Evolutionary conservation across 1,140 invertebrate genomes (phyloP), one percentile per base, ranked within the genome.

Genomic region (Brachionus calyciflorus): DNA sequence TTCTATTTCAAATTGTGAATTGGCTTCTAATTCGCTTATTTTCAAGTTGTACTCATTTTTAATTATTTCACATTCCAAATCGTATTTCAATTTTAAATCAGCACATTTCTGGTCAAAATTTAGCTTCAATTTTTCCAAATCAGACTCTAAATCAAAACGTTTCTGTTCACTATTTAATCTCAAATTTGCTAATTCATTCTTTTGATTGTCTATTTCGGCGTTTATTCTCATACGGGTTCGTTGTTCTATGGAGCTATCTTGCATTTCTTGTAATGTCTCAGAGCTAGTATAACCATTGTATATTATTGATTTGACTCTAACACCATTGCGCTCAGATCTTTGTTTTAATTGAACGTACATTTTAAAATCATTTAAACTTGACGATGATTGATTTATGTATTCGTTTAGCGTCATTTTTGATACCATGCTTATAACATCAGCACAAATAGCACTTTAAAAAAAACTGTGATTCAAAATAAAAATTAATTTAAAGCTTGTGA

Each of bases 381-480:
- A 77, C 6, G 77, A 51, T 0, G 82, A 81, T 30, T 79, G 55
- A 19, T 78, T 78, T 17, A 84, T 53, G 78, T 83, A 84, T 57
- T 81, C 76, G 10, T 80, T 78, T 79, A 81, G 83, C 37, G 81
- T 83, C n/a, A 49, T 17, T 79, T 81, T 83, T 30, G 82, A 81
- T 77, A 80, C 80, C 80, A 82, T 82, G 3, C 81, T 78, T 48
- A 84, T 83, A 1, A 83, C 79, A 81, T 84, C 83, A 33, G 83
- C 80, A 81, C 83, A 84, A 24, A 84, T 79, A 26, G 81, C 83
- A 81, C 82, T 84, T 80, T 63, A 81, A 69, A 69, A 48, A 70
- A 77, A 57, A 44, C 21, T 6, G 77, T 14, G 77, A 26, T 70
- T 55, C 7, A 63, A 69, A 21, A 46, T 10, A 19, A 12, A 28